Conservation (phyloP, 2,113 vertebrate species). For the Hepsetus odoe region DNA sequence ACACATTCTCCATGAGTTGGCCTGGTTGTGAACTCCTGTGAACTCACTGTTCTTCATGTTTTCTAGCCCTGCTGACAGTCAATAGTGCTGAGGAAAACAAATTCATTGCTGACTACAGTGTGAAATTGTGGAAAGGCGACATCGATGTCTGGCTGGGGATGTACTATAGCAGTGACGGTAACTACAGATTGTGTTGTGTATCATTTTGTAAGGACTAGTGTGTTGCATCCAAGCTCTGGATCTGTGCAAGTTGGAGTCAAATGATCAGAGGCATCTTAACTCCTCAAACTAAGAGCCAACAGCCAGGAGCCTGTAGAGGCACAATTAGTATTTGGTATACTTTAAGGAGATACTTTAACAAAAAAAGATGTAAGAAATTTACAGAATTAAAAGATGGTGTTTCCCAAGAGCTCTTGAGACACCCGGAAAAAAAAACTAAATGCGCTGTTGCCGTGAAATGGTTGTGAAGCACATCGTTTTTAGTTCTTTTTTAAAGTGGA, state of each 20-base stretch:
- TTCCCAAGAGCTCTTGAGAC: neutral
- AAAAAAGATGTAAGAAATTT: neutral
- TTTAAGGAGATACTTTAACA: neutral
- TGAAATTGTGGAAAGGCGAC: conserved; percentile 70
- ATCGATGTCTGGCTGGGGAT: conserved; percentile 76
- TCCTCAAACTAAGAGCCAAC: too few species aligned
- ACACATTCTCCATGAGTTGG: neutral
- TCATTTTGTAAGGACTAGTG: neutral
- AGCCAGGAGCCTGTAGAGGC: neutral
- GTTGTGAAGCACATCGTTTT: neutral
- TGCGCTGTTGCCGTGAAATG: neutral
- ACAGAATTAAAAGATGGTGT: neutral
- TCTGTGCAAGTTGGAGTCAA: too few species aligned
- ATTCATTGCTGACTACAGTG: conserved; percentile 69
- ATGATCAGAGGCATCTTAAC: too few species aligned
- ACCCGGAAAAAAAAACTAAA: neutral
- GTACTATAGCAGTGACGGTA: conserved; percentile 73
- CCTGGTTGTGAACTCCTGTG: neutral
- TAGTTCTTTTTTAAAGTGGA: neutral
- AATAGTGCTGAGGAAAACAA: conserved; percentile 69
- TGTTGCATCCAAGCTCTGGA: too few species aligned
- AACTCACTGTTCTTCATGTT: neutral
- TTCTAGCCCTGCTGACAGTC: conserved; percentile 72
- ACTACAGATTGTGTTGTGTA: conserved; percentile 28
- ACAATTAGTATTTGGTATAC: too few species aligned